Evolutionary conservation across 2,888 invertebrate species (phyloP), one percentile per base, ranked within the genome.

Genomic region (Lathronympha strigana): DNA sequence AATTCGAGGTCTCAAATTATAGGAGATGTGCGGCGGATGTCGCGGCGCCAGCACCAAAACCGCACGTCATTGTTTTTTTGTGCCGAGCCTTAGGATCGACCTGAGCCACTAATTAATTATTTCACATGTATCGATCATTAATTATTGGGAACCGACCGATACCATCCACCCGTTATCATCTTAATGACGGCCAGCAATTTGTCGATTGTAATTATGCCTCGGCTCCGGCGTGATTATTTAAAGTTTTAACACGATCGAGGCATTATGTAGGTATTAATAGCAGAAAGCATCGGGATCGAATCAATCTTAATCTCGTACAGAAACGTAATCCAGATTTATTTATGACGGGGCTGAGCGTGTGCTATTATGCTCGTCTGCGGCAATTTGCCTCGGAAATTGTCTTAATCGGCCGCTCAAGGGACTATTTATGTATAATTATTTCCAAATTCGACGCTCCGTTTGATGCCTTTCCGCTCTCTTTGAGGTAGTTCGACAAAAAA

Each of bases 361-460:
- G 92, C 92, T 92, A 92, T 92, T 92, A 92, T 91, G 81, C 88
- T 88, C 92, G 91, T 92, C 92, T 89, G 92, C 89, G 81, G 91
- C 92, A 92, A 92, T 92, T 92, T 92, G 87, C 91, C 82, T 90
- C 90, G 87, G 90, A 91, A 92, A 92, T 92, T 92, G 92, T 92
- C 91, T 92, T 92, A 92, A 92, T 92, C 92, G 92, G 86, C 86
- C 92, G 92, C 92, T 92, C 92, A 92, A 92, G 92, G 92, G 92
- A 92, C 92, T 92, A 91, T 92, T 92, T 92, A 92, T 92, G 90
- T 92, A 92, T 92, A 92, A 92, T 92, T 92, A 92, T 92, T 91
- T 92, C 90, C 90, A 92, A 92, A 92, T 91, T 92, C 92, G 89
- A 92, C 88, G 90, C 86, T 87, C 81, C 85, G 90, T 92, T 92